Base-by-base conservation (phyloP, 2,888 invertebrate genomes). In the Steinernema hermaphroditum region DNA sequence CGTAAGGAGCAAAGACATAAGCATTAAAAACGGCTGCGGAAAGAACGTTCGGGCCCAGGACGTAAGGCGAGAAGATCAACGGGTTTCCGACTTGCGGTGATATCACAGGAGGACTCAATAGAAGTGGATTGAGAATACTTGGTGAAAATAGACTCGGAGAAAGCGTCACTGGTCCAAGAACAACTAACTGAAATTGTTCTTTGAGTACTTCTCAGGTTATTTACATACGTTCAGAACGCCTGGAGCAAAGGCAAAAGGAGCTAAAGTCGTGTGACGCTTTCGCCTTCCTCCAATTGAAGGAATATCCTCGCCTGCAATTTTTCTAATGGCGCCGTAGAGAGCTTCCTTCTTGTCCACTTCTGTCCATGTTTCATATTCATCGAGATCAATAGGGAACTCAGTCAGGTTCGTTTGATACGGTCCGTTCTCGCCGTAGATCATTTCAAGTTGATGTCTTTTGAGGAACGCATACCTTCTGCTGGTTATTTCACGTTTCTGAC, bases 71-170 rank as follows among this genome's bases (percentile, higher is more conserved):
- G 62, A 62, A 62, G 49, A 81, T 76, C 32, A 80, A 72, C 0
- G 81, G 77, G 27, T 76, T 76, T 29, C 79, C 79, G 54, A 81
- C 76, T 75, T 78, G 77, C 0, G 82, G 82, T 0, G 81, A 80
- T 41, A 82, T 75, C 27, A 81, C 76, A 9, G 81, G 82, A 12
- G 77, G 80, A 8, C 68, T 68, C 50, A 81, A 70, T 12, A 80
- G 69, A 12, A 79, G 73, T 16, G 81, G 81, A 4, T 80, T 75
- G 6, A 79, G 43, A 29, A 82, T 76, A 29, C 72, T 74, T 9
- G 82, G 82, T 4, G 81, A 82, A 75, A 82, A 82, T 1, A 82
- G 43, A 44, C 77, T 77, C 9, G 82, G 82, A 24, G 81, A 82
- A 4, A 82, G 69, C 6, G 77, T 77, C 9, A 80, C 69, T 12